Evolutionary conservation across 2,797 vertebrate species (phyloP), one percentile per base, ranked within the genome.

Genomic region (Falco naumanni): DNA sequence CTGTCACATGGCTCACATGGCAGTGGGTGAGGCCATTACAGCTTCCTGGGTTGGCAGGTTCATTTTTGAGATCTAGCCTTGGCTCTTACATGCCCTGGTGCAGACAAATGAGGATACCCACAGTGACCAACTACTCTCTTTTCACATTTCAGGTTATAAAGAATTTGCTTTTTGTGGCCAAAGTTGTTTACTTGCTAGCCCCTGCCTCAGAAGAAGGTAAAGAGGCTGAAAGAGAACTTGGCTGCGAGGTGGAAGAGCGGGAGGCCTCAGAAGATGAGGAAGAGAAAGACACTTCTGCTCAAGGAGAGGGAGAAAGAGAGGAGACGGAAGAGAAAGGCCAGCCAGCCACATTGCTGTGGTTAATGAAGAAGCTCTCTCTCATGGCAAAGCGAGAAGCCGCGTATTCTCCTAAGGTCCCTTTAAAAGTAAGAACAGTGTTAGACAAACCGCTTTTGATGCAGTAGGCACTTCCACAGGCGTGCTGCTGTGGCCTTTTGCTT

Each of bases 81-180:
- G 66, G 47, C 39, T 89, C 45, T 77, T 50, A 10, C 1, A 2
- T 56, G 13, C 25, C 18, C 21, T 76, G 47, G 6, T 80, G 54
- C 22, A 90, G 51, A 72, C 20, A 37, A 34, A 13, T 68, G 48
- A 17, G 15, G 19, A 59, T 74, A 48, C 50, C 12, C 15, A 14
- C 57, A 33, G 45, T 8, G 26, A 91, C 21, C 25, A 25, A 78
- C 45, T 65, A 4, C 45, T 85, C 53, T 95, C 24, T 68, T 81
- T 90, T 61, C 11, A 48, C 31, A 20, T 65, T 89, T 37, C 98
- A 99, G 99, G 98, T 99, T 84, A 97, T 99, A 95, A 99, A 99
- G 98, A 99, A 99, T 97, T 98, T 99, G 92, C 97, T 99, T 86
- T 99, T 99, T 26, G 97, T 99, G 33, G 98, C 99, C 59, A 99